phyloP scores from a whole-genome alignment of 1,140 invertebrate species.

The Holcopasites calliopsidis region DNA sequence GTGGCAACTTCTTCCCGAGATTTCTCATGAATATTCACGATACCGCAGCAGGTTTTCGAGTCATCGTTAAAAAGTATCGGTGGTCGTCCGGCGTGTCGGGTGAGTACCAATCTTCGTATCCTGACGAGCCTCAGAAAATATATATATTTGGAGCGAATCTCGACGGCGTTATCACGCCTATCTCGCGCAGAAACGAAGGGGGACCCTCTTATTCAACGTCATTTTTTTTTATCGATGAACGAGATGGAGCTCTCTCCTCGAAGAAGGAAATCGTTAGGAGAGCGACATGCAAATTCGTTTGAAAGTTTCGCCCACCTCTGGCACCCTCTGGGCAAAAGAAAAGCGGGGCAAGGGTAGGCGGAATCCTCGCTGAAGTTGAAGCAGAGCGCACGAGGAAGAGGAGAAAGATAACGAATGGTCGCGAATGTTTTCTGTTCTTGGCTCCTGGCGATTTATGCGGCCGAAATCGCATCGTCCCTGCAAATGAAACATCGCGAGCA shows the following conservation, averaged over 20 bases:
- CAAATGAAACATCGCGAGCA: slow-evolving; percentile 58
- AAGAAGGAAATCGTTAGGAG: slow-evolving; percentile 69
- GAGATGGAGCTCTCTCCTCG: slow-evolving; percentile 50
- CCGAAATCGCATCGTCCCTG: slow-evolving; percentile 53
- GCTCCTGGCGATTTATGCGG: slow-evolving; percentile 63
- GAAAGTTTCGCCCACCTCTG: slow-evolving; percentile 61
- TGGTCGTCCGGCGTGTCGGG: background rate
- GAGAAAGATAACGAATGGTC: slow-evolving; percentile 40
- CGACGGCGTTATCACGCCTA: slow-evolving; percentile 44
- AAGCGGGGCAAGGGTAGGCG: slow-evolving; percentile 49
- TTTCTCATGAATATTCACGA: slow-evolving; percentile 6
- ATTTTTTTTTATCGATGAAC: slow-evolving; percentile 65
- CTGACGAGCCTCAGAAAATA: slow-evolving; percentile 29
- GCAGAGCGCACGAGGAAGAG: background rate
- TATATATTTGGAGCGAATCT: slow-evolving; percentile 30
- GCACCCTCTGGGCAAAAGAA: slow-evolving; percentile 62
- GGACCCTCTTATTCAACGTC: slow-evolving; percentile 57
- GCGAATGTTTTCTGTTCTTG: slow-evolving; percentile 62
- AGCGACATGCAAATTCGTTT: slow-evolving; percentile 69
- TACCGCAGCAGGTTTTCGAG: background rate
- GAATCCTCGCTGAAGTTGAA: slow-evolving; percentile 51
- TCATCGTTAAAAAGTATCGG: slow-evolving; percentile 26
- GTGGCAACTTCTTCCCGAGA: background rate
- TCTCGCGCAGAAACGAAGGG: slow-evolving; percentile 36
- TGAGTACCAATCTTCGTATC: slow-evolving; percentile 36